phyloP scores from a whole-genome alignment of 2,113 vertebrate genomes.

The Callipepla squamata region DNA sequence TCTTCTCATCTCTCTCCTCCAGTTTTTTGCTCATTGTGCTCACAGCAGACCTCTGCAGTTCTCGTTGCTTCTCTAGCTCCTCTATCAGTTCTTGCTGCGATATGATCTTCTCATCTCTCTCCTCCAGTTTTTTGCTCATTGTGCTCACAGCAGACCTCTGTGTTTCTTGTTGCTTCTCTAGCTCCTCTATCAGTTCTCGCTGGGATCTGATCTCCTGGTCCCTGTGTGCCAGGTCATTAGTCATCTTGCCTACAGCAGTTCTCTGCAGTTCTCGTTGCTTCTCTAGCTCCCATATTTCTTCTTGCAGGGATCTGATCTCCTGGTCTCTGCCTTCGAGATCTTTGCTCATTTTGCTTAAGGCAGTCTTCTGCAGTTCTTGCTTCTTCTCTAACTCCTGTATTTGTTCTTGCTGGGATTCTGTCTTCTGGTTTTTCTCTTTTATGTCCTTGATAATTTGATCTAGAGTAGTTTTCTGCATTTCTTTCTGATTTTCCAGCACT shows the following conservation, averaged over 20 bases:
- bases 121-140: not conserved
- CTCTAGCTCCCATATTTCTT: not conserved
- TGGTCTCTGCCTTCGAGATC: conserved; percentile 5
- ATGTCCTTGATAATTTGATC: not conserved
- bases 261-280: not conserved
- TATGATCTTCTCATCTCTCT: not conserved
- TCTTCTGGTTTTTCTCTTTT: conserved; percentile 5
- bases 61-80: too few relatives aligned
- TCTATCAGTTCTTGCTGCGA: not conserved
- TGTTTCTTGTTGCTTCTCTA: too few relatives aligned
- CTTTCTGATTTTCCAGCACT: not conserved
- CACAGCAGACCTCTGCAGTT: too few relatives aligned
- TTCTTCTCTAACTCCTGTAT: conserved; percentile 45
- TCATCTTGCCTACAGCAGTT: not conserved
- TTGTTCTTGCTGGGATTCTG: conserved; percentile 6
- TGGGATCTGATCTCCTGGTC: not conserved
- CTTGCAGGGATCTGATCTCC: not conserved
- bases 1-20: too few relatives aligned
- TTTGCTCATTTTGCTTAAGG: not conserved
- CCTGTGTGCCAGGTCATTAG: not conserved
- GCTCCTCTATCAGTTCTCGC: too few relatives aligned
- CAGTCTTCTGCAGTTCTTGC: conserved; percentile 8
- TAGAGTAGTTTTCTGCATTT: not conserved
- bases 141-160: not conserved
- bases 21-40: too few relatives aligned